A percentile compares a stretch with the other conserved stretches of the same genome.
Evolutionary conservation across 2,888 invertebrate species (phyloP).

Genomic region (Clanis bilineata): DNA sequence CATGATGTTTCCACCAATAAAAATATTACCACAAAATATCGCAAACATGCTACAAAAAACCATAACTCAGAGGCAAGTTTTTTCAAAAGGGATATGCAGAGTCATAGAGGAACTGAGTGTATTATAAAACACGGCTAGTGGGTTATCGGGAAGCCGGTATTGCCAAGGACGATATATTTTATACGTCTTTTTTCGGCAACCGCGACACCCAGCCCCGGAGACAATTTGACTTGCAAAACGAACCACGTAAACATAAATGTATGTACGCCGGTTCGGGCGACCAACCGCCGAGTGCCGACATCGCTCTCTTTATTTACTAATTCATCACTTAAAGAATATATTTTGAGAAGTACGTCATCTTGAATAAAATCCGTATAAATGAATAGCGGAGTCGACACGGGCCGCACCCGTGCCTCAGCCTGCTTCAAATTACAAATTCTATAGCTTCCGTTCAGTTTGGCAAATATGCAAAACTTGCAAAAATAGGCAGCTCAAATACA

Average conservation of each 20-base stretch:
- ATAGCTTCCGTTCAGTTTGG: background rate
- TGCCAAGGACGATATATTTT: slow-evolving; percentile 52
- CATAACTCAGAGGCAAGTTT: background rate
- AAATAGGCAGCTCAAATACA: too few species aligned
- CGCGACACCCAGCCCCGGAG: slow-evolving; percentile 35
- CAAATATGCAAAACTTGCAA: too few species aligned
- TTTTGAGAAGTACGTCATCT: background rate
- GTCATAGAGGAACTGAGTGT: background rate
- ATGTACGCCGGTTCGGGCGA: background rate
- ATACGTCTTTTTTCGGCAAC: slow-evolving; percentile 35
- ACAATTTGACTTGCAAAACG: slow-evolving; percentile 67
- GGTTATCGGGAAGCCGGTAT: slow-evolving; percentile 55
- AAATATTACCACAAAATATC: background rate
- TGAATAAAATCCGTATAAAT: background rate
- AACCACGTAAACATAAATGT: background rate
- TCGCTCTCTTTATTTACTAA: slow-evolving; percentile 2
- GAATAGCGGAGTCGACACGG: slow-evolving; percentile 1
- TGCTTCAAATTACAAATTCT: background rate
- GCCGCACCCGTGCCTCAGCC: background rate
- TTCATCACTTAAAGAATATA: slow-evolving; percentile 3
- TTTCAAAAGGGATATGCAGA: too few species aligned
- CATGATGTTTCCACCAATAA: background rate
- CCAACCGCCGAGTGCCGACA: background rate
- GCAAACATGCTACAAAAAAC: background rate
- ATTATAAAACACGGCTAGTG: slow-evolving; percentile 51